Evolutionary conservation across 2,888 invertebrate species (phyloP).

Genomic region (Apamea anceps): DNA sequence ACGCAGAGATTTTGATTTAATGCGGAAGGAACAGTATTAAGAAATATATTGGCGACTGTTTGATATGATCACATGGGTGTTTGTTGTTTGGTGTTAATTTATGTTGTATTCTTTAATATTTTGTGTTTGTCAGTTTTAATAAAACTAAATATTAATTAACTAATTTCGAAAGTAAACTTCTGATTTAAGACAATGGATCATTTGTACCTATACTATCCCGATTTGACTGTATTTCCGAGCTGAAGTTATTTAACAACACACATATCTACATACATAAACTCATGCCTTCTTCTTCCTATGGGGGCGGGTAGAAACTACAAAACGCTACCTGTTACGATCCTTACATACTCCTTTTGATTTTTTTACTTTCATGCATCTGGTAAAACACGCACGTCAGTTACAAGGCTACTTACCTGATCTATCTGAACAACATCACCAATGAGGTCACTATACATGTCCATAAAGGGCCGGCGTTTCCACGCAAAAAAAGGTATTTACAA

Average conservation of each 20-base stretch:
- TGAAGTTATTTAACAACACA: neutral
- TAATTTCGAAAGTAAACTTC: neutral
- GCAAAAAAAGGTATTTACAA: no score
- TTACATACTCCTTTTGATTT: neutral
- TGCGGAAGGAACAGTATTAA: constrained; percentile 13
- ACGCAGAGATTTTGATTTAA: constrained; percentile 45
- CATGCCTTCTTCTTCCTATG: neutral
- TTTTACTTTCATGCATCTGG: neutral
- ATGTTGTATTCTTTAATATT: neutral
- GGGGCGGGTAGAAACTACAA: neutral
- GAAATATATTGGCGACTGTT: constrained; percentile 28
- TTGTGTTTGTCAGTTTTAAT: neutral
- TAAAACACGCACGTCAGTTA: neutral
- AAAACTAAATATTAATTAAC: no score
- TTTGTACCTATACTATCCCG: neutral
- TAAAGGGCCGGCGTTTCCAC: neutral
- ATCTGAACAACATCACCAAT: neutral
- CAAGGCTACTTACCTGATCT: neutral
- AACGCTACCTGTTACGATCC: neutral
- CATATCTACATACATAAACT: neutral
- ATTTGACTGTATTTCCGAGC: neutral
- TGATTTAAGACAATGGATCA: neutral
- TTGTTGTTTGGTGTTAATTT: constrained; percentile 3
- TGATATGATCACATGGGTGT: constrained; percentile 4
- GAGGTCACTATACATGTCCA: neutral